A percentile compares a stretch with the other conserved stretches of the same genome.
These are phyloP conservation scores for Pseudochromis fuscus DNA, from an alignment of 2,797 vertebrate genomes.

Conservation along the genomic window DNA sequence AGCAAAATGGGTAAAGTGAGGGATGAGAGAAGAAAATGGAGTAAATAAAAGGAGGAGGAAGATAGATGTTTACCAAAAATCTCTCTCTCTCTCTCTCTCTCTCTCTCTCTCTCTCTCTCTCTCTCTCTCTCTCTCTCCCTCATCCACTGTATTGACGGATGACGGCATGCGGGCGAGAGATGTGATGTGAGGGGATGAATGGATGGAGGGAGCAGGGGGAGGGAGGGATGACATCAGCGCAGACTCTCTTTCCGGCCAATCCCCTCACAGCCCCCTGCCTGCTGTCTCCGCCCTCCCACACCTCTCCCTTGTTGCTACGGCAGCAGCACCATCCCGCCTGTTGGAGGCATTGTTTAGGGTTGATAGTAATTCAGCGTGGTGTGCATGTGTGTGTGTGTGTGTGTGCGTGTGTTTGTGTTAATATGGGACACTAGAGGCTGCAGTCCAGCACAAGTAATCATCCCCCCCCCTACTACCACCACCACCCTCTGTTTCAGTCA, in stretches of 20 bases:
- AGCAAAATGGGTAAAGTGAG: neutral
- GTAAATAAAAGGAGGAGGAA: constrained; percentile 15
- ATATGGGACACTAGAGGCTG: constrained; percentile 29
- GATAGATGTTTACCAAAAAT: constrained; percentile 40
- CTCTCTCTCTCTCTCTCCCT: neutral
- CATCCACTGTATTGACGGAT: constrained; percentile 67
- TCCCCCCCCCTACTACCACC: neutral
- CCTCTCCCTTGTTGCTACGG: constrained; percentile 81
- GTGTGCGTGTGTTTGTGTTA: too few relatives aligned
- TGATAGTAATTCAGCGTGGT: constrained; percentile 57
- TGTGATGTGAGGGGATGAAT: constrained; percentile 67
- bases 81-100: constrained; percentile 12
- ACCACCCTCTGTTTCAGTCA: constrained; percentile 8
- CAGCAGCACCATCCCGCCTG: constrained; percentile 68
- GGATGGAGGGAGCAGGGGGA: constrained; percentile 49
- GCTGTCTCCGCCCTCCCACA: constrained; percentile 65
- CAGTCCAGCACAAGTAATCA: constrained; percentile 40
- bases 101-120: constrained; percentile 17
- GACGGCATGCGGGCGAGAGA: constrained; percentile 63
- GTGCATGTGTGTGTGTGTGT: constrained; percentile 36
- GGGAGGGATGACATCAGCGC: constrained; percentile 70
- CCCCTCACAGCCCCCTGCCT: constrained; percentile 41
- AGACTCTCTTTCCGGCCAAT: constrained; percentile 67
- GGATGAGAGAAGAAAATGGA: constrained; percentile 19
- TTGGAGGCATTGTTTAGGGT: constrained; percentile 61